Conservation (phyloP, 2,113 vertebrate genomes). For the Ptyas mucosa region DNA sequence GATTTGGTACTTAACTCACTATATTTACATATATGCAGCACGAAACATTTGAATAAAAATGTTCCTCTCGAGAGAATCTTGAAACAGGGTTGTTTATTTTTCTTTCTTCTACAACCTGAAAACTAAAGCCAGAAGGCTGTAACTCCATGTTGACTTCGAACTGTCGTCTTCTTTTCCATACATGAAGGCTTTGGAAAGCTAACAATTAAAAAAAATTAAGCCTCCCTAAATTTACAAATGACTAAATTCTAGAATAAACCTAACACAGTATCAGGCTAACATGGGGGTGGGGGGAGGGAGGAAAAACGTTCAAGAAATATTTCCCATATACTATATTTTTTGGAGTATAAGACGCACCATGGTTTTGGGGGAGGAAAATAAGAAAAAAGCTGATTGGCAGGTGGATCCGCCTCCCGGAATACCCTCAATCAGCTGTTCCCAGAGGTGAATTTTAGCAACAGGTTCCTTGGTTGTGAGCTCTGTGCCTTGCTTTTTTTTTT, state of each 20-base stretch:
- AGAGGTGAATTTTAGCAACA: too few relatives aligned
- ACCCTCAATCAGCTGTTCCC: too few relatives aligned
- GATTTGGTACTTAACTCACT: slow-evolving; percentile 18
- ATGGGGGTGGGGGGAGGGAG: not conserved
- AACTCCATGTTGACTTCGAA: not conserved
- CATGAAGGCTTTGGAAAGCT: not conserved
- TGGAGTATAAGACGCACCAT: too few relatives aligned
- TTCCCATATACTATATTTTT: not conserved
- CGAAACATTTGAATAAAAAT: not conserved
- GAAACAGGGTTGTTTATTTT: not conserved
- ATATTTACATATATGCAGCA: not conserved
- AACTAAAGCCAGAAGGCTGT: not conserved
- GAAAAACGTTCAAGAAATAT: not conserved
- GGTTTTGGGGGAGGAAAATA: too few relatives aligned
- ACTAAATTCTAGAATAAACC: not conserved
- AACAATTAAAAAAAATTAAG: not conserved
- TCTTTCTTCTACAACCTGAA: not conserved
- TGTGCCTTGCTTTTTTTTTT: too few relatives aligned
- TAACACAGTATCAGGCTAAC: not conserved
- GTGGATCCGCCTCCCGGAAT: too few relatives aligned
- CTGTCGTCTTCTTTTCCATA: not conserved
- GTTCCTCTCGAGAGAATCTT: not conserved
- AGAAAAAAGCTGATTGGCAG: too few relatives aligned
- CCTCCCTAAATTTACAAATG: not conserved
- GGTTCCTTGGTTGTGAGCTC: too few relatives aligned